Conservation (phyloP, 2,113 vertebrate species). For the Anguilla japonica region DNA sequence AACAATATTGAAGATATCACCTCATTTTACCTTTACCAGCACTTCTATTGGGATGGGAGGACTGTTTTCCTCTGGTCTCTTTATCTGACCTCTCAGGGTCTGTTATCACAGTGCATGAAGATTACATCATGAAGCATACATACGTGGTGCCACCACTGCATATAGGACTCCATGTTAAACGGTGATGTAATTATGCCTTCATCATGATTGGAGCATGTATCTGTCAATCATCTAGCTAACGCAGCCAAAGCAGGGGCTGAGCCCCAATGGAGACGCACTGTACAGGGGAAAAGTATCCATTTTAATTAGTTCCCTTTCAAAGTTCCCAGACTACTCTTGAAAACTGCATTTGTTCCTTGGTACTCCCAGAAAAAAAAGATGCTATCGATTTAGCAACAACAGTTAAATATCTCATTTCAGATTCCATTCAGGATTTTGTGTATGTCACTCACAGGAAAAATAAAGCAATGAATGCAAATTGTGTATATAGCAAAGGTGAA, state of each 20-base stretch:
- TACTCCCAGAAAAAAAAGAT: neutral
- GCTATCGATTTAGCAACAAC: neutral
- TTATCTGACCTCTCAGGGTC: too few species aligned
- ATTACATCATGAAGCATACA: neutral
- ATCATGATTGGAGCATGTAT: neutral
- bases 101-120: neutral
- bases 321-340: neutral
- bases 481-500: too few species aligned
- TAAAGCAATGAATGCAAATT: neutral
- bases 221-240: neutral
- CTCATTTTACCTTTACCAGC: too few species aligned
- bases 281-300: neutral
- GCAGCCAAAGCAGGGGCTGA: too few species aligned
- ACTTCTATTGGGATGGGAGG: too few species aligned
- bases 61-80: too few species aligned
- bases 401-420: neutral
- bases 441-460: neutral
- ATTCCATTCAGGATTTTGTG: neutral
- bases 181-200: neutral
- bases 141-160: neutral
- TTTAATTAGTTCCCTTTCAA: neutral
- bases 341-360: neutral
- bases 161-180: neutral
- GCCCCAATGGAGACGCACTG: too few species aligned
- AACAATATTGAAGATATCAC: too few species aligned